These are phyloP conservation scores for Plagodis dolabraria DNA, from an alignment of 2,888 invertebrate species.

Conservation along the genomic window DNA sequence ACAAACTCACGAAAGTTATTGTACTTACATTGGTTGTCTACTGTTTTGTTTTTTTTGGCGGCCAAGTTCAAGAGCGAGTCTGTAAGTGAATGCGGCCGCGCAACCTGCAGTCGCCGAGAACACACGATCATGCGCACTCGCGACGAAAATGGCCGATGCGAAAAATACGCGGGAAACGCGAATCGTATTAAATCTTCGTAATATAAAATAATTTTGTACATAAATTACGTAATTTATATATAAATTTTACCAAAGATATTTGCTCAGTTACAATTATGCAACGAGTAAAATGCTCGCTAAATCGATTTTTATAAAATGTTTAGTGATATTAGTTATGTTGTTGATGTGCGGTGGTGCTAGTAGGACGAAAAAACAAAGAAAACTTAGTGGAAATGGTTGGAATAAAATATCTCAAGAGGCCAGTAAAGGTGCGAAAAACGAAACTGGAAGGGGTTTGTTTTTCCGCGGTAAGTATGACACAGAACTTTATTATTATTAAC, in stretches of 20 bases:
- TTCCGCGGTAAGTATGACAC: conserved; percentile 49
- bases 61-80: conserved; percentile 39
- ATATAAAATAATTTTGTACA: conserved; percentile 12
- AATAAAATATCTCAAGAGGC: conserved; percentile 27
- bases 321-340: conserved; percentile 53
- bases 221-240: conserved; percentile 24
- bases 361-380: conserved; percentile 49
- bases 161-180: conserved; percentile 62
- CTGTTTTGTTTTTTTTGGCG: conserved; percentile 46
- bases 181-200: conserved; percentile 14
- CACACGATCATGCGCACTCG: conserved; percentile 63
- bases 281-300: conserved; percentile 68
- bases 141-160: conserved; percentile 54
- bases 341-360: conserved; percentile 48
- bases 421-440: conserved; percentile 36
- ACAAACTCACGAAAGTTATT: conserved; percentile 41
- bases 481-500: no score
- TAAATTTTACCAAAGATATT: conserved; percentile 50
- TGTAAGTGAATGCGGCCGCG: conserved; percentile 16
- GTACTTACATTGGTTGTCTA: conserved; percentile 22
- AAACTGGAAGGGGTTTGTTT: conserved; percentile 58
- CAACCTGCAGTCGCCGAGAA: conserved; percentile 49
- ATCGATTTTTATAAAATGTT: conserved; percentile 53
- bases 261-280: conserved; percentile 62
- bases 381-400: conserved; percentile 39